These are phyloP conservation scores for Etheostoma nigrum DNA, from an alignment of 2,797 vertebrate genomes.

Conservation along the genomic window DNA sequence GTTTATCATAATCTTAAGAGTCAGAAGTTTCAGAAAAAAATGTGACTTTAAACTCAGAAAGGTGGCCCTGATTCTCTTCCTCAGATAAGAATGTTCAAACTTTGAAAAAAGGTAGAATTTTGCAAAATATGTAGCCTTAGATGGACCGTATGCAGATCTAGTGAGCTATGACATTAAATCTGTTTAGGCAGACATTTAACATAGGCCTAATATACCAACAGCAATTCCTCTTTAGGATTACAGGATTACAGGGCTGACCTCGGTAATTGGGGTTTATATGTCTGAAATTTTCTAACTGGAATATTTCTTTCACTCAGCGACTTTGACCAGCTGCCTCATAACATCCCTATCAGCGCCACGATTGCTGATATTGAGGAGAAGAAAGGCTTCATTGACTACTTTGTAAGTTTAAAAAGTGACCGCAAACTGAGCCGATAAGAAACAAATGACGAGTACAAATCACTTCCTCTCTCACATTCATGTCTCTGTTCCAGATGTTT, in stretches of 20 bases:
- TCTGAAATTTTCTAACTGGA: not conserved
- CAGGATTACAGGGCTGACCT: not conserved
- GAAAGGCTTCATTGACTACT: slow-evolving; percentile 93
- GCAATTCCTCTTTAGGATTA: not conserved
- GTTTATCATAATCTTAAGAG: no score
- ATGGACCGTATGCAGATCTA: not conserved
- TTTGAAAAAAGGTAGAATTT: no score
- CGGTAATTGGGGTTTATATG: no score
- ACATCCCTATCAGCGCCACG: slow-evolving; percentile 91
- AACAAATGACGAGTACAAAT: rapidly evolving
- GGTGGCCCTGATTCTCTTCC: no score
- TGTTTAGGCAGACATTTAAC: no score
- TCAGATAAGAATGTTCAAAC: no score
- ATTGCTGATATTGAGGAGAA: slow-evolving; percentile 94
- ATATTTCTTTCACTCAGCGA: slow-evolving; percentile 82
- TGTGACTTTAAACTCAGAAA: no score
- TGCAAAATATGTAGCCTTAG: not conserved
- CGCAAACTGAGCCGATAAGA: not conserved
- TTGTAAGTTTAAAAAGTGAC: slow-evolving; percentile 82
- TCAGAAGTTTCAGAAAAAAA: no score
- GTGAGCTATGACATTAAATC: not conserved
- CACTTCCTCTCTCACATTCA: not conserved
- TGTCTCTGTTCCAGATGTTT: slow-evolving; percentile 76
- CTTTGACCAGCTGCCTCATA: slow-evolving; percentile 94
- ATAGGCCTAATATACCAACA: no score